Conservation (phyloP, 2,797 vertebrate genomes). For the Sebastolobus altivelis region DNA sequence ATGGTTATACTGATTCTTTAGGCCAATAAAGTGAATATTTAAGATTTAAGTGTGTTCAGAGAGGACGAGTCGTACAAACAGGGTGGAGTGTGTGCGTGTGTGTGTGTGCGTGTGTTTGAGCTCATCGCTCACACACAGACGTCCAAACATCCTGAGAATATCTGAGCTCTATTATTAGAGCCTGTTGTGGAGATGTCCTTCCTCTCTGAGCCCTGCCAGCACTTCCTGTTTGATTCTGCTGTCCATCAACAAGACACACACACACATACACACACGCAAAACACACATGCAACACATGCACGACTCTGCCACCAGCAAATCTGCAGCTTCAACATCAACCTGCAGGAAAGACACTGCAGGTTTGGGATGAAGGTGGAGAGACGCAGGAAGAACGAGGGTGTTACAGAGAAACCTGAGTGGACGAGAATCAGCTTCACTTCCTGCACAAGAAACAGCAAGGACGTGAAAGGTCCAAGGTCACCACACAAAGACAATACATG, state of each 20-base stretch:
- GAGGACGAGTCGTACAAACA: conserved; percentile 20
- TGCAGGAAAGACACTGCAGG: background rate
- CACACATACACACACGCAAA: conserved; percentile 28
- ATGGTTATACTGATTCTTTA: background rate
- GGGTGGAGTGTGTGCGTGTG: conserved; percentile 8
- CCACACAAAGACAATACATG: conserved; percentile 44
- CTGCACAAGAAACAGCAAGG: conserved; percentile 14
- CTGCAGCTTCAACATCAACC: background rate
- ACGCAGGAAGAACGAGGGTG: background rate
- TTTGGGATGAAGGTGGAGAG: conserved; percentile 9
- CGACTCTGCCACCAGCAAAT: background rate
- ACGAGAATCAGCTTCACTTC: conserved; percentile 39
- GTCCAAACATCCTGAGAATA: conserved; percentile 67
- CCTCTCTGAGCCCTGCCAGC: conserved; percentile 51
- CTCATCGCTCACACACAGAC: conserved; percentile 45
- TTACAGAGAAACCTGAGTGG: background rate
- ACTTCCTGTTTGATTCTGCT: conserved; percentile 70
- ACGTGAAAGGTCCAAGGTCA: conserved; percentile 28
- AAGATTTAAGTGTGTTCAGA: background rate
- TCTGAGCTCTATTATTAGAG: conserved; percentile 71
- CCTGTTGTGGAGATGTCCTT: conserved; percentile 60
- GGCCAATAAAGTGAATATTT: background rate
- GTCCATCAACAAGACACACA: conserved; percentile 24
- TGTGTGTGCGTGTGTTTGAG: conserved; percentile 16
- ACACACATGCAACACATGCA: conserved; percentile 19